These are phyloP conservation scores for Bactericera cockerelli DNA, from an alignment of 1,140 invertebrate genomes.

Conservation along the genomic window DNA sequence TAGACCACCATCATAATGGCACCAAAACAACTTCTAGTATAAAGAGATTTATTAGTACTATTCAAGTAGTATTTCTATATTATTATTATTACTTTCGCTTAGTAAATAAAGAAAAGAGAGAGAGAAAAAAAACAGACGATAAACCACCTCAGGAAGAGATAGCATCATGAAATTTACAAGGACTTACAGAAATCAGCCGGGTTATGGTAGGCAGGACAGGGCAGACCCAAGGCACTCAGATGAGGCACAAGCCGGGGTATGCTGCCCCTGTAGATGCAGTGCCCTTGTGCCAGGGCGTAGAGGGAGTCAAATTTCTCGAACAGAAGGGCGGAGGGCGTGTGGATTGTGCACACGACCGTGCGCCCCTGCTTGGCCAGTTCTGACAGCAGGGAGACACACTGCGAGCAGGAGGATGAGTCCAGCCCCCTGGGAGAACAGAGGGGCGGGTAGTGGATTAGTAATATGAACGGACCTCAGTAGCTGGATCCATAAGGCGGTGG, in stretches of 20 bases:
- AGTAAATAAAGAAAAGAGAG: no score
- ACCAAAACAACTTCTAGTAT: no score
- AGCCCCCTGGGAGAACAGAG: constrained; percentile 36
- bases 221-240: constrained; percentile 34
- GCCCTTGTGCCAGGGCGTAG: constrained; percentile 42
- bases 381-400: constrained; percentile 37
- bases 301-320: constrained; percentile 52
- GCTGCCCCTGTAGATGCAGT: constrained; percentile 43
- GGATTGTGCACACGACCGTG: constrained; percentile 50
- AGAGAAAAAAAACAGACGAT: no score
- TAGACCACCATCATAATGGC: no score
- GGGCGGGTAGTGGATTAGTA: no score
- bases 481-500: no score
- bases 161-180: no score
- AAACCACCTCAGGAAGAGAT: no score
- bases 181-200: constrained; percentile 45
- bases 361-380: constrained; percentile 39
- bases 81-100: no score
- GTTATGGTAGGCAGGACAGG: constrained; percentile 48
- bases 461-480: no score
- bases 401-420: constrained; percentile 40
- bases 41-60: no score
- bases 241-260: constrained; percentile 37
- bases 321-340: constrained; percentile 47
- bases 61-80: no score